A percentile compares a stretch with the other conserved stretches of the same genome.
Conservation (phyloP, 2,797 vertebrate species). For the Okamejei kenojei region DNA sequence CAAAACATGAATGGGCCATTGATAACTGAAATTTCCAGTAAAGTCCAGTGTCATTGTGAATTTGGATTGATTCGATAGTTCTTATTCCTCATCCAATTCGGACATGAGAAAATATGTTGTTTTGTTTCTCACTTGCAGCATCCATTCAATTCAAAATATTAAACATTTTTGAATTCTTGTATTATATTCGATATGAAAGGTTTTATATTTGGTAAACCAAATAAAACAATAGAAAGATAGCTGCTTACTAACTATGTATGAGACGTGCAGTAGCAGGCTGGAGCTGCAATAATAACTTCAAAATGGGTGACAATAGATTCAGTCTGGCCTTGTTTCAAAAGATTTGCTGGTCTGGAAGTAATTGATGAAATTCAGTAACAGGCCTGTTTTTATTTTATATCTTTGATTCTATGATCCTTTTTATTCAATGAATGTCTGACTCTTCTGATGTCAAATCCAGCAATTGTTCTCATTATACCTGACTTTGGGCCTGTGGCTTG, state of each 20-base stretch:
- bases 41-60: not conserved
- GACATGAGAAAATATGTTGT: not conserved
- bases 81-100: not conserved
- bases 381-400: slow-evolving; percentile 46
- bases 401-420: slow-evolving; percentile 53
- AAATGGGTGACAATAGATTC: slow-evolving; percentile 64
- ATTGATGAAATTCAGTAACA: slow-evolving; percentile 59
- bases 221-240: not conserved
- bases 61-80: not conserved
- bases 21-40: not conserved
- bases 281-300: slow-evolving; percentile 63
- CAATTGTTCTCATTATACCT: slow-evolving; percentile 38
- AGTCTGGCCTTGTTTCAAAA: slow-evolving; percentile 67
- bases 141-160: not conserved
- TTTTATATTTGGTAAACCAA: not conserved
- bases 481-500: not conserved
- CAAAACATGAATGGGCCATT: not conserved
- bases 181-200: not conserved
- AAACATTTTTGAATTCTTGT: slow-evolving; percentile 2
- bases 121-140: not conserved
- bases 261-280: slow-evolving; percentile 45
- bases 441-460: slow-evolving; percentile 41
- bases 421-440: slow-evolving; percentile 47
- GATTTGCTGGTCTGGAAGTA: slow-evolving; percentile 74
- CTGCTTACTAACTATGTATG: not conserved